These are phyloP conservation scores for Aspiorhynchus laticeps DNA, from an alignment of 2,113 vertebrate species.

Conservation along the genomic window DNA sequence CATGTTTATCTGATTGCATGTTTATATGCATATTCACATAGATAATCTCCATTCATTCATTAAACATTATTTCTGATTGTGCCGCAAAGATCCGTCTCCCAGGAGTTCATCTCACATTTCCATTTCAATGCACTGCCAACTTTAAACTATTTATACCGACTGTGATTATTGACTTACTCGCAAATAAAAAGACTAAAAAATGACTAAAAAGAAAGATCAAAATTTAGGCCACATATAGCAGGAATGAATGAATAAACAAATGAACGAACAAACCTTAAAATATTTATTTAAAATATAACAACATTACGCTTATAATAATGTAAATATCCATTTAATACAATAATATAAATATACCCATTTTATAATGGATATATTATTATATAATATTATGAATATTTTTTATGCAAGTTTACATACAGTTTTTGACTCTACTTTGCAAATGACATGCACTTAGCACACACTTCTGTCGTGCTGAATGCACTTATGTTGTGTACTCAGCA, in stretches of 20 bases:
- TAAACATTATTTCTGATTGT: not conserved
- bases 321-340: not conserved
- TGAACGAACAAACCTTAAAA: not conserved
- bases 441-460: not conserved
- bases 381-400: no score
- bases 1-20: not conserved
- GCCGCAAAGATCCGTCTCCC: not conserved
- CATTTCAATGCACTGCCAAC: not conserved
- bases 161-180: not conserved
- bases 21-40: not conserved
- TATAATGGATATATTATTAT: no score
- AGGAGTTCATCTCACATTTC: not conserved
- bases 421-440: not conserved
- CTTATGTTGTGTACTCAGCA: no score
- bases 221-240: not conserved
- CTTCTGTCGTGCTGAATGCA: no score
- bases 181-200: not conserved
- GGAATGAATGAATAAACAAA: not conserved
- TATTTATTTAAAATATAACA: not conserved
- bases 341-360: not conserved
- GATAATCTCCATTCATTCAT: conserved; percentile 12
- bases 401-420: not conserved
- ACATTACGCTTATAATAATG: not conserved
- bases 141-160: not conserved
- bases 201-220: not conserved